Evolutionary conservation across 2,888 invertebrate species (phyloP).

Genomic region (Lepidocyrtinus sp.): DNA sequence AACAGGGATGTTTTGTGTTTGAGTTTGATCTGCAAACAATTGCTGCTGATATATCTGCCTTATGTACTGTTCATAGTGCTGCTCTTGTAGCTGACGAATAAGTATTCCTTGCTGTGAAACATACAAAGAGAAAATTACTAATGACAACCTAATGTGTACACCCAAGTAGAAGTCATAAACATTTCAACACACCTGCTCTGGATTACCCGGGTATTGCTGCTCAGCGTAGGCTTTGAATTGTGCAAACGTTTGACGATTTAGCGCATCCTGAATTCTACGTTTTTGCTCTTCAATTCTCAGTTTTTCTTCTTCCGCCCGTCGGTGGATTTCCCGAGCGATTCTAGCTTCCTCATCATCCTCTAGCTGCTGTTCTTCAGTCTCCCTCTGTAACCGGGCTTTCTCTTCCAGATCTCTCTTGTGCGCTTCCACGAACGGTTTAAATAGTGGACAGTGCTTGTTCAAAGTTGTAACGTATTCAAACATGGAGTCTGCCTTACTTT

Average conservation of each 20-base stretch:
- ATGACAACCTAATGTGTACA: slow-evolving; percentile 50
- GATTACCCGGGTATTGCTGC: slow-evolving; percentile 83
- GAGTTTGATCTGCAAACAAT: slow-evolving; percentile 66
- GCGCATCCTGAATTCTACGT: slow-evolving; percentile 87
- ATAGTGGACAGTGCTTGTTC: slow-evolving; percentile 89
- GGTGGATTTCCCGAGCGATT: slow-evolving; percentile 79
- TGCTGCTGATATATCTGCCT: slow-evolving; percentile 85
- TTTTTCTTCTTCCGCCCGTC: slow-evolving; percentile 78
- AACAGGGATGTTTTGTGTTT: slow-evolving; percentile 39
- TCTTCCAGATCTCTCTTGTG: slow-evolving; percentile 90
- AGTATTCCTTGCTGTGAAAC: slow-evolving; percentile 87
- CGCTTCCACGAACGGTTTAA: slow-evolving; percentile 92
- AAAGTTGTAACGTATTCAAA: slow-evolving; percentile 91
- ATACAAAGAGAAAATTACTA: not conserved
- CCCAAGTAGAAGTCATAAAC: not conserved
- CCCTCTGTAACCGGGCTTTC: slow-evolving; percentile 77
- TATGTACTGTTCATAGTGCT: slow-evolving; percentile 99
- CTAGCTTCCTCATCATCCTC: slow-evolving; percentile 74
- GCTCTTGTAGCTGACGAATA: slow-evolving; percentile 95
- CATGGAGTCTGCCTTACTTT: slow-evolving; percentile 90
- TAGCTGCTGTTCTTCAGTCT: slow-evolving; percentile 71
- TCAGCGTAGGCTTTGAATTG: slow-evolving; percentile 94
- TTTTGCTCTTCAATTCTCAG: slow-evolving; percentile 76
- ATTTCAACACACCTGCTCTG: slow-evolving; percentile 76
- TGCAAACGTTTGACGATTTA: slow-evolving; percentile 94